These are phyloP conservation scores for Acrocephalus arundinaceus DNA, from an alignment of 2,113 vertebrate species.

Conservation along the genomic window DNA sequence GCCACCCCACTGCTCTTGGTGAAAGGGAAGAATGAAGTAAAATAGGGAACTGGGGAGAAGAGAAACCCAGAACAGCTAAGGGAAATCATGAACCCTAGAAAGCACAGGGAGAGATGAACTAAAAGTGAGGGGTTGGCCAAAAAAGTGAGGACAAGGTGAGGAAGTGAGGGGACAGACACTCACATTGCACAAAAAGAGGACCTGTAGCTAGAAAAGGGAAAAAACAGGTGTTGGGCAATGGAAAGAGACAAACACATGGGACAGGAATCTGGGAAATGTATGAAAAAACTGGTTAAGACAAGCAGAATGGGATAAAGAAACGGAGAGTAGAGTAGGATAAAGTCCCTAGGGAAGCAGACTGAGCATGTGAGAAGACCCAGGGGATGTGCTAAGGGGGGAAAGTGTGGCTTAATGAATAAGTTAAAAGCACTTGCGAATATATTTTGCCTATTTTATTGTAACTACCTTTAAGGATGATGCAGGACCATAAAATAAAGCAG, in stretches of 20 bases:
- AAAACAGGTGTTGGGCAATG: not conserved
- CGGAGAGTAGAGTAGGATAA: not conserved
- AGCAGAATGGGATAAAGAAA: not conserved
- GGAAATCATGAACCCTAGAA: not conserved
- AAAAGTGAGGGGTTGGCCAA: not conserved
- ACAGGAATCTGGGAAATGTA: not conserved
- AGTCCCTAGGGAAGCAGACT: not conserved
- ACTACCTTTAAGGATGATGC: not conserved
- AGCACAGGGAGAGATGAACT: not conserved
- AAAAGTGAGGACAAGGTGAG: not conserved
- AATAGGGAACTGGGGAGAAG: not conserved
- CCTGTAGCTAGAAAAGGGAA: not conserved
- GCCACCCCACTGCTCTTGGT: rapidly evolving
- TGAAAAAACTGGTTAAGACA: not conserved
- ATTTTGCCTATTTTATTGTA: not conserved
- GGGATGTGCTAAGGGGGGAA: not conserved
- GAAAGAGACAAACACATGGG: not conserved
- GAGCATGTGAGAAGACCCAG: not conserved
- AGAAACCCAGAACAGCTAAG: not conserved
- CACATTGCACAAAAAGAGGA: not conserved
- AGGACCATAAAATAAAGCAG: not conserved
- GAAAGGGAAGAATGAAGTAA: not conserved
- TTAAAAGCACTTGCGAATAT: not conserved
- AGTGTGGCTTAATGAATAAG: not conserved
- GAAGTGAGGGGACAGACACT: rapidly evolving